Conservation (phyloP, 2,113 vertebrate species). For the Heterochromis multidens region DNA sequence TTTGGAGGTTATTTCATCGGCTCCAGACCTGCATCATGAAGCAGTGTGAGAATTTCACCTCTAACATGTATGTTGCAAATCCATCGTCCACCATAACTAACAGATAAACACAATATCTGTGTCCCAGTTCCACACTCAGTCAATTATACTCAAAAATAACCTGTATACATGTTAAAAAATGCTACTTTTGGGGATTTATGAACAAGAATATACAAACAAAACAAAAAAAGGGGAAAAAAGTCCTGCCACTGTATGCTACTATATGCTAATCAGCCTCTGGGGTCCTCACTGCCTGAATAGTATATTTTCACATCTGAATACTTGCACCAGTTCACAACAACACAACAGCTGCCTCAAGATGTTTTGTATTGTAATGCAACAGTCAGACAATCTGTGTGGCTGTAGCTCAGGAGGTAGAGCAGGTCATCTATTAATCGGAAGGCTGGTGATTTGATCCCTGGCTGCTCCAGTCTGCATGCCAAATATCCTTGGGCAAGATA, state of each 20-base stretch:
- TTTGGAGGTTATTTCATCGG: background rate
- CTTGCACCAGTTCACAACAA: no score
- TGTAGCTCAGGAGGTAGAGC: no score
- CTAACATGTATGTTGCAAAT: background rate
- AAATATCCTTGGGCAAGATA: no score
- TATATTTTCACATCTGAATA: background rate
- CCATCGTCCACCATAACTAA: conserved; percentile 7
- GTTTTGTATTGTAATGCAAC: no score
- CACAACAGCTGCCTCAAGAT: no score
- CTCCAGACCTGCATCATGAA: background rate
- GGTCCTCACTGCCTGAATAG: background rate
- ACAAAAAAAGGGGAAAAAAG: background rate
- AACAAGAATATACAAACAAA: background rate
- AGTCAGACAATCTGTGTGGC: background rate
- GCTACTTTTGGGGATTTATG: background rate
- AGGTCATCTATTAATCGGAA: no score
- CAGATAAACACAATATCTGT: background rate
- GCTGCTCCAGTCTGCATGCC: no score
- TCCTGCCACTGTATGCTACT: background rate
- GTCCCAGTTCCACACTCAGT: background rate
- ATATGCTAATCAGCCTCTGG: background rate
- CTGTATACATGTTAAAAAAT: background rate
- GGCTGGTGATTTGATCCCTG: no score
- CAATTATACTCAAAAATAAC: background rate
- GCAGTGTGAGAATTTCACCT: background rate